Conservation (phyloP, 2,888 invertebrate genomes). For the Lasioglossum zephyrum region DNA sequence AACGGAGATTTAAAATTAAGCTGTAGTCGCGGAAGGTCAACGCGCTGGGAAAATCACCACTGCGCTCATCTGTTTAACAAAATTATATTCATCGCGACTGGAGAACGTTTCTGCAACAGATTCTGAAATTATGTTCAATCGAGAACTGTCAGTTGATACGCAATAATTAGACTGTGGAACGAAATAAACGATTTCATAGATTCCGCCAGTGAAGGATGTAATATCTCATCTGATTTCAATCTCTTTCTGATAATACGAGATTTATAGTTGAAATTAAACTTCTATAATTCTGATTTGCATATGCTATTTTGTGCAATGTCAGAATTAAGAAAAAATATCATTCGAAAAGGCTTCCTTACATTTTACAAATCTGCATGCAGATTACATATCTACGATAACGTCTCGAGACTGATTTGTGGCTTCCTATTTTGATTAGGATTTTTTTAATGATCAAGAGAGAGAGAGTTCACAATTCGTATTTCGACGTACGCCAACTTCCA, state of each 20-base stretch:
- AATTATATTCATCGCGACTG: not conserved
- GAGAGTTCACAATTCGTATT: not conserved
- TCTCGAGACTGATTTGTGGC: not conserved
- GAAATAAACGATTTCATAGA: not conserved
- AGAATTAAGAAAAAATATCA: too few species aligned
- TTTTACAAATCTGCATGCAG: not conserved
- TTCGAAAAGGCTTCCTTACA: not conserved
- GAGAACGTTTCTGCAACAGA: not conserved
- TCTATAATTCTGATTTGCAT: not conserved
- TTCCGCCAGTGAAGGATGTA: too few species aligned
- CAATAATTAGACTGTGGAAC: not conserved
- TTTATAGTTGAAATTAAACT: not conserved
- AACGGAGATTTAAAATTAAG: not conserved
- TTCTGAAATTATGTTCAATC: not conserved
- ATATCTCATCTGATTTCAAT: not conserved
- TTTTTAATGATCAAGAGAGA: not conserved
- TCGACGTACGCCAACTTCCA: not conserved
- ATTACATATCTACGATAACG: not conserved
- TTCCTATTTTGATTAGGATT: not conserved
- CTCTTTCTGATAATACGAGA: not conserved
- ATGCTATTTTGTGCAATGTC: not conserved
- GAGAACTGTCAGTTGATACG: too few species aligned
- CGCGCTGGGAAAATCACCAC: not conserved
- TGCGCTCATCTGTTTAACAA: not conserved
- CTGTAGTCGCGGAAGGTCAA: not conserved